Evolutionary conservation across 2,113 vertebrate genomes (phyloP).

Genomic region (Rhinoptilus africanus): DNA sequence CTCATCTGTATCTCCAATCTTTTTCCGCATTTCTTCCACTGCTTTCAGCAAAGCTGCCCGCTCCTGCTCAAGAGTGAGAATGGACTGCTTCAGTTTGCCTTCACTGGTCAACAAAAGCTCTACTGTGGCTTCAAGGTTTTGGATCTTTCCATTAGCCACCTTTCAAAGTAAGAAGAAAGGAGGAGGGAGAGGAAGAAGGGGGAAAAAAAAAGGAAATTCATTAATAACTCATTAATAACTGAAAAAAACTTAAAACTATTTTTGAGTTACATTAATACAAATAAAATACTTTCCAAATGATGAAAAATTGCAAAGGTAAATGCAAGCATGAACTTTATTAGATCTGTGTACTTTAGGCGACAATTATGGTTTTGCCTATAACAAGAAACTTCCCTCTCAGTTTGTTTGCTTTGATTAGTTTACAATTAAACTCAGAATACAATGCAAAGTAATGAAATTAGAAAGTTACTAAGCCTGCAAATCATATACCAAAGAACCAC

Average conservation of each 20-base stretch:
- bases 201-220: background rate
- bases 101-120: constrained; percentile 81
- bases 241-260: background rate
- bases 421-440: background rate
- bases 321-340: background rate
- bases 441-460: background rate
- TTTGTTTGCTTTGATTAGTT: background rate
- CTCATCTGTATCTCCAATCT: background rate
- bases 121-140: constrained; percentile 82
- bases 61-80: constrained; percentile 82
- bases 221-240: background rate
- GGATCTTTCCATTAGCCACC: constrained; percentile 88
- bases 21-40: constrained; percentile 72
- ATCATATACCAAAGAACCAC: background rate
- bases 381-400: background rate
- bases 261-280: background rate
- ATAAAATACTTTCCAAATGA: background rate
- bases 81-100: constrained; percentile 78
- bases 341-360: background rate
- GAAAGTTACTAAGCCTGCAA: background rate
- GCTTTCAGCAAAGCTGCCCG: constrained; percentile 75
- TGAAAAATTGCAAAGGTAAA: background rate
- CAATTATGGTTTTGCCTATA: background rate
- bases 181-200: background rate
- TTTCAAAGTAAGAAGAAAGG: constrained; percentile 60